A percentile compares a stretch with the other conserved stretches of the same genome.
Conservation (phyloP, 2,797 vertebrate genomes). For the Spinus olivaceus region DNA sequence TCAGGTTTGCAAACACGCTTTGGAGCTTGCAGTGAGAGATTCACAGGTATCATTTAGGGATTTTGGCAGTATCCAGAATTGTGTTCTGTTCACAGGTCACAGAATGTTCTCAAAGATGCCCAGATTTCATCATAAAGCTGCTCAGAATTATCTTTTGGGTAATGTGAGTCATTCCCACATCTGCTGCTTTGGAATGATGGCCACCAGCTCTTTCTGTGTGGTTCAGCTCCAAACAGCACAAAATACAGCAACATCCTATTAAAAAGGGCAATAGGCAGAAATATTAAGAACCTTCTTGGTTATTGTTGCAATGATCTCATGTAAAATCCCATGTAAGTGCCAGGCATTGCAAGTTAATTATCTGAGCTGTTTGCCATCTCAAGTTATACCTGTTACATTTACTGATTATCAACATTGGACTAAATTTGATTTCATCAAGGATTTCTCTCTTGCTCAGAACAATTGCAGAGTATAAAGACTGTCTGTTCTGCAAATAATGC, state of each 20-base stretch:
- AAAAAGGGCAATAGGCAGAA: background rate
- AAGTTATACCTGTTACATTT: background rate
- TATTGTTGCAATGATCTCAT: accelerated
- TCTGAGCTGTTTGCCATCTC: background rate
- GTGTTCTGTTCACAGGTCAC: background rate
- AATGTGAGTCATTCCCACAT: background rate
- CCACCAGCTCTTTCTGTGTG: background rate
- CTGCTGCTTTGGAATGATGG: background rate
- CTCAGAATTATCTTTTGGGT: background rate
- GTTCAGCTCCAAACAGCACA: background rate
- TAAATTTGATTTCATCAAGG: background rate
- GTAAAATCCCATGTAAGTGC: background rate
- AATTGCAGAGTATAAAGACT: background rate
- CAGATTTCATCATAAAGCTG: background rate
- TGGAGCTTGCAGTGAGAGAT: background rate
- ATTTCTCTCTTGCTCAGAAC: background rate
- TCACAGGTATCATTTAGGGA: background rate
- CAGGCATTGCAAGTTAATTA: background rate
- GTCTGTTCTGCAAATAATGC: background rate
- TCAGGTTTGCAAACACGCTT: background rate
- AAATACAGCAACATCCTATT: background rate
- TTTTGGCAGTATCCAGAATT: background rate
- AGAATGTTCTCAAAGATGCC: background rate
- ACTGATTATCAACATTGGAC: background rate
- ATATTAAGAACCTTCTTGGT: background rate